Conservation (phyloP, 2,797 vertebrate genomes). For the Cyclopterus lumpus region DNA sequence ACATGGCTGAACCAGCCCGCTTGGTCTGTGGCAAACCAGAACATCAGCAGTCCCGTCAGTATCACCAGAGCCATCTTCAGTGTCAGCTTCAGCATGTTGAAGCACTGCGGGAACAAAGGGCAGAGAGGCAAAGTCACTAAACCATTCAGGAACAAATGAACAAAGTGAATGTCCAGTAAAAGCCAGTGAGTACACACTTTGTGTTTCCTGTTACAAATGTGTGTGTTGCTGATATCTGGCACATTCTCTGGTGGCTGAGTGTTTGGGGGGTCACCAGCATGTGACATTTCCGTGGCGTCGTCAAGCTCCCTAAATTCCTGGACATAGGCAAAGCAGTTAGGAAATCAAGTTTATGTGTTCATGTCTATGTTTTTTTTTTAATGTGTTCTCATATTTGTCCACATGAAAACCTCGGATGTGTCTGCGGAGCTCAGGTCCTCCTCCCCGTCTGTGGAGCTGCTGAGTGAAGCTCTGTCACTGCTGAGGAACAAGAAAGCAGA, state of each 20-base stretch:
- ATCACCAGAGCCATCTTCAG: constrained; percentile 67
- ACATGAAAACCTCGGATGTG: constrained; percentile 54
- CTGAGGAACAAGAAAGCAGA: constrained; percentile 28
- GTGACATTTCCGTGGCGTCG: not conserved
- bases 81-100: constrained; percentile 62
- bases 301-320: constrained; percentile 65
- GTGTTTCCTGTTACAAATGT: constrained; percentile 33
- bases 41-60: constrained; percentile 72
- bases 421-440: constrained; percentile 61
- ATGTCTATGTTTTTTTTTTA: not conserved
- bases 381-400: not conserved
- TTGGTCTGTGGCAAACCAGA: constrained; percentile 74
- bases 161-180: constrained; percentile 8
- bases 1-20: constrained; percentile 55
- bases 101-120: constrained; percentile 60
- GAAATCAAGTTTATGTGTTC: not conserved
- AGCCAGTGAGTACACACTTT: constrained; percentile 46
- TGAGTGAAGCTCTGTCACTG: constrained; percentile 67
- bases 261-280: constrained; percentile 3
- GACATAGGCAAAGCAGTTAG: constrained; percentile 17
- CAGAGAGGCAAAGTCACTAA: not conserved
- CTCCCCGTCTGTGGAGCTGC: constrained; percentile 69
- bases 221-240: constrained; percentile 25
- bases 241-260: constrained; percentile 15
- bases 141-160: not conserved